These are phyloP conservation scores for Mastomys coucha DNA, from an alignment of 2,113 vertebrate species.

Conservation along the genomic window DNA sequence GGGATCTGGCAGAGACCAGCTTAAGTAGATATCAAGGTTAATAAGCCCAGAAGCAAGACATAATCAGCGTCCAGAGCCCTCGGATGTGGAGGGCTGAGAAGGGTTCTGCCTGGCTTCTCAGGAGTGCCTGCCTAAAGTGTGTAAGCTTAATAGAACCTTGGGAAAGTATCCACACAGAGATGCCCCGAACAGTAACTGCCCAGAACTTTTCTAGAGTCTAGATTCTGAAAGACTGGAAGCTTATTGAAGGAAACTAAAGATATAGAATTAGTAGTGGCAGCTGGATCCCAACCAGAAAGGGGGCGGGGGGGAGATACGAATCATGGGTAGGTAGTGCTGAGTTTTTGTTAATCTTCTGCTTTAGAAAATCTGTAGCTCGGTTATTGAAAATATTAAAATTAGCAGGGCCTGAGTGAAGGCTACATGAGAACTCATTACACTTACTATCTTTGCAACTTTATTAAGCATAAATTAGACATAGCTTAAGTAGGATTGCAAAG, in stretches of 20 bases:
- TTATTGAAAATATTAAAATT: not conserved
- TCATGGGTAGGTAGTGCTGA: not conserved
- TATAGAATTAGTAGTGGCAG: not conserved
- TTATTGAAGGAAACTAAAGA: not conserved
- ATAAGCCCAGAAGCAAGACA: not conserved
- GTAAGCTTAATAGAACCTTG: not conserved
- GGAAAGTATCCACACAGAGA: not conserved
- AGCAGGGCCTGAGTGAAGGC: not conserved
- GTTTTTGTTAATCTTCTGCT: not conserved
- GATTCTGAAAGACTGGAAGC: not conserved
- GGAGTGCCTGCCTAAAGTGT: not conserved
- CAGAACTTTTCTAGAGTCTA: not conserved
- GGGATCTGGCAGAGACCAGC: not conserved
- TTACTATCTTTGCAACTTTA: not conserved
- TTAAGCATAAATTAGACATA: constrained; percentile 21
- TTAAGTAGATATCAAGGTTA: not conserved
- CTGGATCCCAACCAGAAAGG: not conserved
- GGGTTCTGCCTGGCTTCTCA: not conserved
- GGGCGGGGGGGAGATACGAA: not conserved
- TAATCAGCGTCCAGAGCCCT: rapidly evolving
- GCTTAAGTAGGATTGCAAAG: not conserved
- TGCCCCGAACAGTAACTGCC: not conserved
- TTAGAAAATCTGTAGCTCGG: not conserved
- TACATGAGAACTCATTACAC: not conserved
- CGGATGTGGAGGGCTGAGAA: not conserved